Base-by-base conservation (phyloP, 2,797 vertebrate genomes). In the Toxotes lorentzi region DNA sequence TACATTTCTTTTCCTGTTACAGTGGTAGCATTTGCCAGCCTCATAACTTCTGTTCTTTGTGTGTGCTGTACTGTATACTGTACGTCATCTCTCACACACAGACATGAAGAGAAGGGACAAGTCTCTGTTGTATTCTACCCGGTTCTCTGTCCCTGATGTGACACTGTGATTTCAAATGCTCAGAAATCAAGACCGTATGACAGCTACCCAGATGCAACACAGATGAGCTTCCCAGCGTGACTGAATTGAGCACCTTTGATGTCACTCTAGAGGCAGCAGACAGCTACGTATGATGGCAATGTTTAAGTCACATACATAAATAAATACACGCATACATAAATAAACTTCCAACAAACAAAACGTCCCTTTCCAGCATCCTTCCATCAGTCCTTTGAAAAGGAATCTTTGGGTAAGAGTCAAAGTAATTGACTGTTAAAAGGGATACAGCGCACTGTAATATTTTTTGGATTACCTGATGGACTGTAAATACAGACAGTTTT, bases 381-480 rank as follows among this genome's bases (percentile, higher is more conserved):
- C 51, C 57, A 30, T 59, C 32, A 19, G 35, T 82, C 50, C 41
- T 56, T 50, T 58, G 57, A 73, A n/a, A 47, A 63, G 72, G 56
- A 76, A 35, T 70, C 34, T 80, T 71, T 73, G 73, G 61, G 48
- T 77, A 70, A 82, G 3, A 30, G 27, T 69, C 63, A 71, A 45
- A 83, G 73, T 71, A 67, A 67, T 27, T 80, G 88, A 93, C 89
- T 91, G 89, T 91, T 88, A 83, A 82, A 81, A 79, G 54, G 69
- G 57, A 79, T 70, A 81, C 79, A 79, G 76, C 21, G 58, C 68
- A 56, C 82, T 73, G 82, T 84, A 63, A 86, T 84, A 78, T 90
- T 47, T 61, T 89, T 85, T 86, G 73, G 77, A 85, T 74, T 64
- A 73, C 71, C 68, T 66, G 73, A 83, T 86, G 58, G 69, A 74